Conservation (phyloP, 2,888 invertebrate species). For the Drosophila greeni region DNA sequence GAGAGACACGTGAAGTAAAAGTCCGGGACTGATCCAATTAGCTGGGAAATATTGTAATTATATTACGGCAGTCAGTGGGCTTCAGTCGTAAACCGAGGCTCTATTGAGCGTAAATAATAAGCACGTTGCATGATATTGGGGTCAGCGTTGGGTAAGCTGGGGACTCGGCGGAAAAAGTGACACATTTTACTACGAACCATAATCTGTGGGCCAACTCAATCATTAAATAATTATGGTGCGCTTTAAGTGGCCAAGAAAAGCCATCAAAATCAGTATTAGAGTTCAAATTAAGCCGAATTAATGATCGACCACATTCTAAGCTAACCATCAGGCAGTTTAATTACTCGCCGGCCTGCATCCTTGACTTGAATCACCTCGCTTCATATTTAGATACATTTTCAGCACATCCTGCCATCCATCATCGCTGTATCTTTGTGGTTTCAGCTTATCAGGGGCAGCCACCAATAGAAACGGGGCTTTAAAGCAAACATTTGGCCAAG, state of each 20-base stretch:
- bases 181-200: background rate
- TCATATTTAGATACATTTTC: background rate
- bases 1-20: constrained; percentile 7
- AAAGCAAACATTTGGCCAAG: constrained; percentile 32
- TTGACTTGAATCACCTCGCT: background rate
- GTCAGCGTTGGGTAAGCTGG: constrained; percentile 1
- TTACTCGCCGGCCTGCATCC: background rate
- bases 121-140: constrained; percentile 3
- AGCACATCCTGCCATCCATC: constrained; percentile 15
- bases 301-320: background rate
- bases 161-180: no score
- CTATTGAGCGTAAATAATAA: constrained; percentile 38
- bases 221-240: background rate
- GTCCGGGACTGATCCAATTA: constrained; percentile 59
- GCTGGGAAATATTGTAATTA: constrained; percentile 54
- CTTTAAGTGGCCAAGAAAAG: background rate
- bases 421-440: constrained; percentile 11
- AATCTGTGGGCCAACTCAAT: background rate
- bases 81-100: constrained; percentile 40
- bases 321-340: background rate
- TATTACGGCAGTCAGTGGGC: constrained; percentile 60
- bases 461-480: constrained; percentile 33
- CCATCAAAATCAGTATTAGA: background rate
- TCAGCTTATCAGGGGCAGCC: constrained; percentile 3
- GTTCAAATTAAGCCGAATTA: background rate